A percentile compares a stretch with the other conserved stretches of the same genome.
Evolutionary conservation across 2,113 vertebrate species (phyloP).

Genomic region (Paedocypris sp.): DNA sequence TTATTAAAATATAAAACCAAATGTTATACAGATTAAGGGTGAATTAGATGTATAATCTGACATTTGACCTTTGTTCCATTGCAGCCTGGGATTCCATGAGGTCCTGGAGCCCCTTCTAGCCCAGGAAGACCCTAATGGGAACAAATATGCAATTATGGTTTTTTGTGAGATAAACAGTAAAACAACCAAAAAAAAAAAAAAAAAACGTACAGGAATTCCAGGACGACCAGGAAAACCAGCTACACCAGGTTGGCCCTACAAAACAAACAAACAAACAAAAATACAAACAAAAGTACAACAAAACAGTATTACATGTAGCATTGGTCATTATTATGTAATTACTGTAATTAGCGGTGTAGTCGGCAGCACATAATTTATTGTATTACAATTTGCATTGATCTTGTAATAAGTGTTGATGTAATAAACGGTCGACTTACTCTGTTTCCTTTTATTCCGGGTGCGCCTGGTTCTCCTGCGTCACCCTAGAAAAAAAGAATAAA

Average conservation of each 20-base stretch:
- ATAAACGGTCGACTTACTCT: no score
- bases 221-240: slow-evolving; percentile 88
- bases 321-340: accelerated
- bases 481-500: slow-evolving; percentile 61
- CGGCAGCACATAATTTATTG: no score
- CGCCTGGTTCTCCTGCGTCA: slow-evolving; percentile 70
- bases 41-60: neutral
- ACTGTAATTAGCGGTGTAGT: no score
- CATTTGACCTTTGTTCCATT: slow-evolving; percentile 87
- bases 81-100: slow-evolving; percentile 87
- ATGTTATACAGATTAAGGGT: neutral
- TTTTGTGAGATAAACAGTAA: neutral
- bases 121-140: slow-evolving; percentile 80
- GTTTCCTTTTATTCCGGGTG: slow-evolving; percentile 81
- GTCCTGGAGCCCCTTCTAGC: slow-evolving; percentile 82
- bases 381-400: neutral
- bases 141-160: neutral
- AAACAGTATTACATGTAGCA: neutral
- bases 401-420: neutral
- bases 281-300: neutral
- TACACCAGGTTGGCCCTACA: slow-evolving; percentile 76
- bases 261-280: slow-evolving; percentile 23
- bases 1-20: neutral
- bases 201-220: slow-evolving; percentile 80
- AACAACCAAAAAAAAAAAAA: neutral